Evolutionary conservation across 2,113 vertebrate genomes (phyloP).

Genomic region (Clinocottus analis): DNA sequence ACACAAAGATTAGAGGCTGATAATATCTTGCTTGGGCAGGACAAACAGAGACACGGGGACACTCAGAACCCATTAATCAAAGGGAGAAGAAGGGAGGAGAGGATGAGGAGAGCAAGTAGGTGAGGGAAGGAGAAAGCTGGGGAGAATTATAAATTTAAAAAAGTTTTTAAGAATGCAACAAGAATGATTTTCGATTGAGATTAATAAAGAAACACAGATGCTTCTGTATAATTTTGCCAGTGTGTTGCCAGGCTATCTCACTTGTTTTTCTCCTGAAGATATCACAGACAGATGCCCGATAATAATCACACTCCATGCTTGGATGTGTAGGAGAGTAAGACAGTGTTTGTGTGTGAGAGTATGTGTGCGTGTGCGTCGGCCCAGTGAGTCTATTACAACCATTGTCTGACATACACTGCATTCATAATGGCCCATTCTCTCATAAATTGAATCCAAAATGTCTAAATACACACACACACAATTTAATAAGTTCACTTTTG

Average conservation of each 20-base stretch:
- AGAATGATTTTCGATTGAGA: constrained; percentile 20
- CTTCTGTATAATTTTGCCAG: constrained; percentile 25
- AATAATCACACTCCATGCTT: constrained; percentile 32
- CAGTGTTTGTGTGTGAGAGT: constrained; percentile 14
- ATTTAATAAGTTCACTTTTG: too few relatives aligned
- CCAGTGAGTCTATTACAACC: constrained; percentile 24
- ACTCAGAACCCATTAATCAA: constrained; percentile 51
- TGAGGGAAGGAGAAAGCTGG: background rate
- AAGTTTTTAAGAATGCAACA: constrained; percentile 9
- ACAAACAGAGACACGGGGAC: constrained; percentile 37
- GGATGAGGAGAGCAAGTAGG: constrained; percentile 22
- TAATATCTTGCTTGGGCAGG: constrained; percentile 51
- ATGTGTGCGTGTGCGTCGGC: background rate
- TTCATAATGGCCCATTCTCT: constrained; percentile 32
- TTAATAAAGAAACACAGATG: constrained; percentile 53
- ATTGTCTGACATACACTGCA: constrained; percentile 39
- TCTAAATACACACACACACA: constrained; percentile 24
- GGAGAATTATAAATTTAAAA: constrained; percentile 11
- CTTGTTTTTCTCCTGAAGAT: constrained; percentile 38
- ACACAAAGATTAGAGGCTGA: constrained; percentile 56
- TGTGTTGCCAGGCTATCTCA: constrained; percentile 43
- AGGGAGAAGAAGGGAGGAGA: constrained; percentile 22
- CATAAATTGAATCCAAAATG: constrained; percentile 27
- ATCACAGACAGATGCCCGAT: constrained; percentile 46
- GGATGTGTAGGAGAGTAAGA: constrained; percentile 24